Evolutionary conservation across 2,888 invertebrate species (phyloP), one percentile per base, ranked within the genome.

Genomic region (Agrotis segetum): DNA sequence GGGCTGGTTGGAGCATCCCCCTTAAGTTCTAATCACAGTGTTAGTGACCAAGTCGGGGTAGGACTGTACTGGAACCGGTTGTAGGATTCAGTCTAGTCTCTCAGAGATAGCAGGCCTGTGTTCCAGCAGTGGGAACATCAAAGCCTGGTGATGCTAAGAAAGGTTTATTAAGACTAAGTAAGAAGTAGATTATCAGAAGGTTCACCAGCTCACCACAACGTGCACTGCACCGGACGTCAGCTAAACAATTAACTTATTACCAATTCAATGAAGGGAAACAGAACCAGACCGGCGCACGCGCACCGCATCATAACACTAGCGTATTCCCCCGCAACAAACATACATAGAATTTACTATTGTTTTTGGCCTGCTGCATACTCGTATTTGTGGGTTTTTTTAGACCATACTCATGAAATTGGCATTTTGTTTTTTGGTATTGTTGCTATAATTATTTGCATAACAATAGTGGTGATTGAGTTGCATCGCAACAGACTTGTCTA

Each of bases 241-340:
- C 75, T 67, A 83, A 87, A 92, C 92, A 92, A 93, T 91, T 91
- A 89, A 85, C 91, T 92, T 88, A 93, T 94, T 94, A 93, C 88
- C 91, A 94, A 95, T 92, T 94, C 95, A 94, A 94, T 93, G 92
- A 92, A 93, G 93, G 92, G 90, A 94, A 93, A 92, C 89, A 82
- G 85, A 88, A 87, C 79, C 83, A 87, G 88, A 88, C 76, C 82
- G 69, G 68, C 78, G 85, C 83, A 87, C 89, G 89, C 88, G 83
- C 71, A 67, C 21, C 49, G 92, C 87, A 90, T 92, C 67, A 47
- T 81, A 87, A 90, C 84, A 69, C 69, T 67, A 62, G 60, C 53
- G 75, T 71, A 77, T 62, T 79, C 79, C 77, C 72, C 66, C 34
- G 59, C 14, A 64, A 71, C 46, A 24, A 47, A 59, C 75, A 78